Conservation (phyloP, 1,140 invertebrate species). For the Drosophila leontia region DNA sequence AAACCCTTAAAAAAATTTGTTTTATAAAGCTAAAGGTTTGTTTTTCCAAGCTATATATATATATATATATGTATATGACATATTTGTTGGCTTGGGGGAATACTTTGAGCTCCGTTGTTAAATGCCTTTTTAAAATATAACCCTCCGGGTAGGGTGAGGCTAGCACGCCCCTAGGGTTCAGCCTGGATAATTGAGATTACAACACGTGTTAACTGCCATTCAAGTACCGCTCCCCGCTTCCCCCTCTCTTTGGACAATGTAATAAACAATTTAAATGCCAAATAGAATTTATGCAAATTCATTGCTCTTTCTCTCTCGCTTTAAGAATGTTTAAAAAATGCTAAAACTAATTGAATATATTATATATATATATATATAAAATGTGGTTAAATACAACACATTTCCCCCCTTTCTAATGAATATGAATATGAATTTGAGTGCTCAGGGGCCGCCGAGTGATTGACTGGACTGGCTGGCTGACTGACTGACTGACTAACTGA, state of each 20-base stretch:
- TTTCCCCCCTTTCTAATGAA: slow-evolving; percentile 40
- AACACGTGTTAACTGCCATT: slow-evolving; percentile 52
- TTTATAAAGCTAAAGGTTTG: neutral
- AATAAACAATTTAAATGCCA: slow-evolving; percentile 55
- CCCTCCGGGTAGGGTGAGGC: neutral
- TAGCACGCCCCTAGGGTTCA: slow-evolving; percentile 20
- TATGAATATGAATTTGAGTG: slow-evolving; percentile 47
- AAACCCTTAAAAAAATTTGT: neutral
- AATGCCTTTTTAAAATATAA: slow-evolving; percentile 20
- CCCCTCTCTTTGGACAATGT: neutral
- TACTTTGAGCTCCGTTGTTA: neutral
- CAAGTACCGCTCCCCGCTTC: slow-evolving; percentile 10
- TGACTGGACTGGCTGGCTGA: slow-evolving; percentile 19
- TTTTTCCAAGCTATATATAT: neutral
- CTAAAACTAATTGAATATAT: slow-evolving; percentile 51
- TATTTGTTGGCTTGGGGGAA: neutral
- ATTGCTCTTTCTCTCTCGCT: slow-evolving; percentile 4
- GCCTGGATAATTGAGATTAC: slow-evolving; percentile 46
- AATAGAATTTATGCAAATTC: slow-evolving; percentile 54
- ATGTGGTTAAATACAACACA: neutral
- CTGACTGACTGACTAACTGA: slow-evolving; percentile 40
- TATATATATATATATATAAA: slow-evolving; percentile 13
- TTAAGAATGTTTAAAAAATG: slow-evolving; percentile 49
- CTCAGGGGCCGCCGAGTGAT: slow-evolving; percentile 6
- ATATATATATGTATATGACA: neutral